Evolutionary conservation across 1,140 invertebrate genomes (phyloP), one percentile per base, ranked within the genome.

Genomic region (Sarcophaga bullata): DNA sequence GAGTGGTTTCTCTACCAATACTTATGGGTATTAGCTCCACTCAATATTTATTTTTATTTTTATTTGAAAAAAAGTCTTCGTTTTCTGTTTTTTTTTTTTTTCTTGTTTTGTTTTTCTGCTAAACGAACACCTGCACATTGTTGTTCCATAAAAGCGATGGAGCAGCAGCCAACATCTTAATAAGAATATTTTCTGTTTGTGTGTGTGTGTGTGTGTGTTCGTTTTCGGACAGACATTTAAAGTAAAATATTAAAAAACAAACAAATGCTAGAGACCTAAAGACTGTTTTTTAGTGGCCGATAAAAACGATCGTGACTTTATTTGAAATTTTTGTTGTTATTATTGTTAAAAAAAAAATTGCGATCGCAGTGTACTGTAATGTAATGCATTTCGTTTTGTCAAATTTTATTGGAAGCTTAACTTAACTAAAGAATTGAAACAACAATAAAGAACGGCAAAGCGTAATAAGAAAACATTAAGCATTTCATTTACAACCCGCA

Each of bases 91-190:
- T 37, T 37, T 37, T 37, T 37, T 4, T 37, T 37, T 37, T 37
- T 37, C 4, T 4, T 37, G 25, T 37, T 37, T 37, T 37, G 4
- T 37, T 37, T 37, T 37, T 37, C 25, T 37, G 25, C 25, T 37
- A 68, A 10, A 68, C 17, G 62, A 68, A 68, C 62, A 68, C 62
- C 62, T 68, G 62, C 62, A 68, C 19, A 68, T 68, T 68, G 19
- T 8, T 68, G 54, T 58, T 15, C 15, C 13, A 19, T 25, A 19
- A 68, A 19, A 68, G 62, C 15, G 13, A n/a, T n/a, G 54, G 19
- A 68, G 17, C 54, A 58, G 15, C n/a, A n/a, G n/a, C 11, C 15
- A 58, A 58, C 15, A 58, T 13, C 54, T 58, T 58, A 13, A 58
- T 58, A 58, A 58, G 54, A 58, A 58, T 58, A 58, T 58, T 58